Conservation (phyloP, 2,113 vertebrate species). For the Todiramphus chloris region DNA sequence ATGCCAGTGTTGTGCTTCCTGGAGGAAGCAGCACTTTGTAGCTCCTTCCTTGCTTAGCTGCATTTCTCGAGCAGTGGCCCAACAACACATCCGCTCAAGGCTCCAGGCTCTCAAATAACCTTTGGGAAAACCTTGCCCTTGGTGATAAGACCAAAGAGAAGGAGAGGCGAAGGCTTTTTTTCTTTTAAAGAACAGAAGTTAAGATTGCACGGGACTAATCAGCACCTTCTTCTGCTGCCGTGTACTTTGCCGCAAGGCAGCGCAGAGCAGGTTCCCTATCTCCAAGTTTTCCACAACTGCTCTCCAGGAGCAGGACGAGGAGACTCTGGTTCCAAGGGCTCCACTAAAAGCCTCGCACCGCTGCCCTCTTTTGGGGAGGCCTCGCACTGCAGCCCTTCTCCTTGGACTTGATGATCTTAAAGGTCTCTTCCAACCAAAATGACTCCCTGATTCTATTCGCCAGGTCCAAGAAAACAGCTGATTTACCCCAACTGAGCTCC, state of each 20-base stretch:
- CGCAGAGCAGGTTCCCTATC: not conserved
- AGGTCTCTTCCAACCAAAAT: too few species aligned
- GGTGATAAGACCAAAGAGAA: conserved; percentile 14
- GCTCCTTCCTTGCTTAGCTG: not conserved
- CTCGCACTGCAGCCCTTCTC: accelerated
- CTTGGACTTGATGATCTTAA: too few species aligned
- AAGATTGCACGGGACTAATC: not conserved
- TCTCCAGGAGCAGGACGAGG: not conserved
- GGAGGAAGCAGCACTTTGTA: not conserved
- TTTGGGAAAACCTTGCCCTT: conserved; percentile 19
- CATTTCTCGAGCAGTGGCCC: not conserved
- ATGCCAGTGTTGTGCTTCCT: not conserved
- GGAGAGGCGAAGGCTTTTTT: not conserved
- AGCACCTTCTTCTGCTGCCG: not conserved
- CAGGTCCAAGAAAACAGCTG: too few species aligned
- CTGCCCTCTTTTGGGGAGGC: not conserved
- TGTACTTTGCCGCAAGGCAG: conserved; percentile 13
- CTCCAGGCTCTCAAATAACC: not conserved
- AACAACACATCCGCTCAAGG: accelerated
- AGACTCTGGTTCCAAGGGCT: not conserved
- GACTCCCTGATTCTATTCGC: too few species aligned
- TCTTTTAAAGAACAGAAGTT: not conserved
- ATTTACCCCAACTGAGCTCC: too few species aligned
- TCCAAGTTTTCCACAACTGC: not conserved
- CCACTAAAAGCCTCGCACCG: accelerated